These are phyloP conservation scores for Pipa parva DNA, from an alignment of 2,113 vertebrate genomes.

Conservation along the genomic window DNA sequence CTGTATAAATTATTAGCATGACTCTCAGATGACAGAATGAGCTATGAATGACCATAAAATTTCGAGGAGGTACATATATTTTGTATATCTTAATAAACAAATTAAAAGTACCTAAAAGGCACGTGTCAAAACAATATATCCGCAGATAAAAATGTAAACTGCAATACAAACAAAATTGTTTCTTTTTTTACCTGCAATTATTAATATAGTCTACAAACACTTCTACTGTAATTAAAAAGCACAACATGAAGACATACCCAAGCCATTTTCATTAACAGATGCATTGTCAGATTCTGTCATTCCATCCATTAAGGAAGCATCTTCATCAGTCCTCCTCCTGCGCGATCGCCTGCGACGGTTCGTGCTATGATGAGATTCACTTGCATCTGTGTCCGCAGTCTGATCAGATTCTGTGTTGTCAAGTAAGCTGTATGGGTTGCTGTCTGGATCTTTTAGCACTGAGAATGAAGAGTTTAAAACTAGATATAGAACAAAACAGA, in stretches of 20 bases:
- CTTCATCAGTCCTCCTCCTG: conserved; percentile 89
- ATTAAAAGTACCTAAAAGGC: too few species aligned
- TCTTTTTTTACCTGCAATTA: too few species aligned
- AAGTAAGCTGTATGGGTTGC: conserved; percentile 81
- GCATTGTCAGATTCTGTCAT: conserved; percentile 95
- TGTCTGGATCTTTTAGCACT: conserved; percentile 85
- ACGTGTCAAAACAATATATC: too few species aligned
- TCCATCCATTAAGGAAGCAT: conserved; percentile 88
- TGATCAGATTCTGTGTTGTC: conserved; percentile 97
- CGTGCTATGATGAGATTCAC: conserved; percentile 84
- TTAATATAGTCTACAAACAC: not conserved
- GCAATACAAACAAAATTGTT: too few species aligned
- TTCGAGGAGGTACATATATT: too few species aligned
- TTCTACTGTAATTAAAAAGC: too few species aligned
- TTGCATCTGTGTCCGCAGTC: conserved; percentile 91
- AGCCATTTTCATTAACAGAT: conserved; percentile 93
- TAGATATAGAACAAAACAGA: too few species aligned
- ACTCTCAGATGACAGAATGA: too few species aligned
- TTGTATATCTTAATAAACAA: too few species aligned
- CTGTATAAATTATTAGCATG: too few species aligned
- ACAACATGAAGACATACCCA: conserved; percentile 71
- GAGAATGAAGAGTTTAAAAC: conserved; percentile 47
- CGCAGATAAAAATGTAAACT: conserved; percentile 19
- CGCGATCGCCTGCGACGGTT: conserved; percentile 90
- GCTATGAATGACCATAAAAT: too few species aligned